Percentiles rank a stretch among this genome's conserved stretches.
Evolutionary conservation across 2,888 invertebrate species (phyloP).

Genomic region (Balanococcus diminutus): DNA sequence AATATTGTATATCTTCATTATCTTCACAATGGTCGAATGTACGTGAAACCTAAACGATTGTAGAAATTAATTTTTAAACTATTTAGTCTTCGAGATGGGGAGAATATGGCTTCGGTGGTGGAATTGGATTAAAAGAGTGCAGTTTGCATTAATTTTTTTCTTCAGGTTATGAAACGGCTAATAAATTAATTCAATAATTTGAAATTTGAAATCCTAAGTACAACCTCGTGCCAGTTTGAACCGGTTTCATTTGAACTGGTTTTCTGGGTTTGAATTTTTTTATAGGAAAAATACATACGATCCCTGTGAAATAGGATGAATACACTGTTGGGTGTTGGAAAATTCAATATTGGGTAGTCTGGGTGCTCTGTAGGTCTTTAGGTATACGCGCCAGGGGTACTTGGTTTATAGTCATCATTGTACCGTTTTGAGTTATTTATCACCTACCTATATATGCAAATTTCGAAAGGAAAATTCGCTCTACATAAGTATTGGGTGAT

Average conservation of each 20-base stretch:
- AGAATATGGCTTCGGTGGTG: not conserved
- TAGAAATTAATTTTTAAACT: not conserved
- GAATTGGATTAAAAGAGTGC: conserved; percentile 20
- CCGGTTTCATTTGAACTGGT: conserved; percentile 14
- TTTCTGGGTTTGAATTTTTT: not conserved
- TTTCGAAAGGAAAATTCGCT: not conserved
- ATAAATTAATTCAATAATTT: conserved; percentile 40
- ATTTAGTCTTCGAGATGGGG: not conserved
- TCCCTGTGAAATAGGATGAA: not conserved
- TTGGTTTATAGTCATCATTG: not conserved
- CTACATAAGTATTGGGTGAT: not conserved
- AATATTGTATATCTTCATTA: not conserved
- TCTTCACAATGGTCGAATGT: not conserved
- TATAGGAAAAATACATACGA: not conserved
- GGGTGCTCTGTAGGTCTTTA: too few species aligned
- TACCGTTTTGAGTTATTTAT: not conserved
- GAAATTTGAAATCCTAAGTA: conserved; percentile 26
- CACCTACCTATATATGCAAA: not conserved
- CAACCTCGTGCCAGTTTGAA: conserved; percentile 25
- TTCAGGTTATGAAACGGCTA: conserved; percentile 2
- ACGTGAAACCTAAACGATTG: not conserved
- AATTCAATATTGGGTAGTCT: not conserved
- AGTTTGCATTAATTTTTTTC: conserved; percentile 12
- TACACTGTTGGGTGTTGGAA: not conserved
- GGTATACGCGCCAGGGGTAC: too few species aligned